phyloP scores from a whole-genome alignment of 2,888 invertebrate species.

The Pinctada fucata region DNA sequence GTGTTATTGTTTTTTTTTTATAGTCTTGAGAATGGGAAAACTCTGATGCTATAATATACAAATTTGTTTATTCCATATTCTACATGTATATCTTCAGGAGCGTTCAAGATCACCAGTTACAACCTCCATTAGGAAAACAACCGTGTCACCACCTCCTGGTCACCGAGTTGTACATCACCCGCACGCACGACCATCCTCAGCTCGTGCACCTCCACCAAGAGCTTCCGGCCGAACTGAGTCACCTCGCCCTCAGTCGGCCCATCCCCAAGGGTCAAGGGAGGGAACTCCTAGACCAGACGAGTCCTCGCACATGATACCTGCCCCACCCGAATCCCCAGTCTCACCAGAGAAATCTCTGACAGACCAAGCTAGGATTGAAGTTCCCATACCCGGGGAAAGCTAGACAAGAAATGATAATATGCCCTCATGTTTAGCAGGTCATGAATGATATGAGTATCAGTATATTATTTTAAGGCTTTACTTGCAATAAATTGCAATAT shows the following conservation, averaged over 20 bases:
- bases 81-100: background rate
- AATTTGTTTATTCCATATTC: no score
- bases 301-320: constrained; percentile 33
- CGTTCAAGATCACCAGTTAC: constrained; percentile 19
- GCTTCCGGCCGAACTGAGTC: constrained; percentile 26
- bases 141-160: constrained; percentile 25
- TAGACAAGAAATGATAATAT: background rate
- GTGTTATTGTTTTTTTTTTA: no score
- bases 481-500: background rate
- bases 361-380: constrained; percentile 13
- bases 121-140: constrained; percentile 21
- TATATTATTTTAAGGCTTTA: background rate
- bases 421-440: no score
- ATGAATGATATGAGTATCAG: background rate
- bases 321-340: constrained; percentile 25
- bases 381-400: constrained; percentile 25
- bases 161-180: constrained; percentile 12
- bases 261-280: constrained; percentile 23
- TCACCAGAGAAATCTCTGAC: constrained; percentile 12
- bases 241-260: constrained; percentile 38
- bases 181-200: constrained; percentile 25
- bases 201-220: constrained; percentile 26
- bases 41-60: no score
- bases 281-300: constrained; percentile 26
- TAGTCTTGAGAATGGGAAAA: no score